These are phyloP conservation scores for Arge pagana DNA, from an alignment of 2,888 invertebrate genomes.

Conservation along the genomic window DNA sequence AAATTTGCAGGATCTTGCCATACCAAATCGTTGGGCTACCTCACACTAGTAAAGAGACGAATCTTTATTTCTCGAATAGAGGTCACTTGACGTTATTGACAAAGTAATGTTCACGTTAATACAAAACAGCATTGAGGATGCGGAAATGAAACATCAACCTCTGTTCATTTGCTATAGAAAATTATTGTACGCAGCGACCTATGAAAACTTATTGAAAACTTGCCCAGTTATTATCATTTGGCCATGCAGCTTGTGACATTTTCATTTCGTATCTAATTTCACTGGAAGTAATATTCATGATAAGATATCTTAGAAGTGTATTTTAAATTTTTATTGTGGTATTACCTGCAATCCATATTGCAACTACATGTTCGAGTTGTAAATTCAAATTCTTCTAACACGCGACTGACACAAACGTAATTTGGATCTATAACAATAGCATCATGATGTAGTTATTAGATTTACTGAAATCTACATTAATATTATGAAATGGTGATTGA, in stretches of 20 bases:
- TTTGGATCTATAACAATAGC: constrained; percentile 19
- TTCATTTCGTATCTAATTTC: constrained; percentile 30
- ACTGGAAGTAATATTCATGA: constrained; percentile 18
- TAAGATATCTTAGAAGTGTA: not conserved
- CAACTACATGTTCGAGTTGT: constrained; percentile 26
- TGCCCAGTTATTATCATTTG: constrained; percentile 30
- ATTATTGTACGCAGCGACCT: not conserved
- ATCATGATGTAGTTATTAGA: too few relatives aligned
- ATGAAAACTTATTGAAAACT: constrained; percentile 1
- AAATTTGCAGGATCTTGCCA: constrained; percentile 12
- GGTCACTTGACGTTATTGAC: too few relatives aligned
- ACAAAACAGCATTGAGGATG: too few relatives aligned
- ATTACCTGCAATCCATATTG: constrained; percentile 32
- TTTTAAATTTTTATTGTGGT: not conserved
- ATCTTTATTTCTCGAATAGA: not conserved
- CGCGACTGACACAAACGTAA: constrained; percentile 25
- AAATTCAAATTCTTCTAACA: constrained; percentile 30
- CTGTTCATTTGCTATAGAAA: too few relatives aligned
- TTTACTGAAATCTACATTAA: not conserved
- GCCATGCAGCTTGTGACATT: constrained; percentile 32
- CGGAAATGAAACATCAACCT: too few relatives aligned
- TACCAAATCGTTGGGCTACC: constrained; percentile 18
- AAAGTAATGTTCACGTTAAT: too few relatives aligned
- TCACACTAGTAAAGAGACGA: constrained; percentile 6
- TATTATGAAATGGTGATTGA: too few relatives aligned